Evolutionary conservation across 2,797 vertebrate genomes (phyloP), one percentile per base, ranked within the genome.

Genomic region (Oreortyx pictus): DNA sequence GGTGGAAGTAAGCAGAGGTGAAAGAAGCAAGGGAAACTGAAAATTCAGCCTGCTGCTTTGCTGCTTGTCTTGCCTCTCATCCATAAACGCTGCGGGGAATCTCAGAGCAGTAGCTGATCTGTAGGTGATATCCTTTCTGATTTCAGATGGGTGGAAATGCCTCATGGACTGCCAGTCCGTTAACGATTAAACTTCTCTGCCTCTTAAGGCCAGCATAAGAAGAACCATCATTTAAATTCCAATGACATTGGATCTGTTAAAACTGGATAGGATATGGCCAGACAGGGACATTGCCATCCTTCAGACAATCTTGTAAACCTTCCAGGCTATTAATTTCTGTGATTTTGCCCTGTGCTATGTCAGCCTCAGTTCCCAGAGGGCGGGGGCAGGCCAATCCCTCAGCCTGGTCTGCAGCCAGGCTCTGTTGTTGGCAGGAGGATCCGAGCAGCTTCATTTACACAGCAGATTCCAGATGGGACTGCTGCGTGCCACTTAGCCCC

Each of bases 241-340:
- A 20, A 25, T 46, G 68, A 25, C 47, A 14, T 4, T 41, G 59
- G n/a, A 39, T 50, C 23, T 14, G 46, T 64, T 49, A 24, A 11
- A 74, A 29, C 4, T 19, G 57, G 23, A 2, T 22, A n/a, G 33
- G 47, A 25, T 35, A 19, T 18, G 23, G 31, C 19, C 70, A 33
- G 60, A 54, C 56, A 62, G 78, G 49, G n/a, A 20, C 33, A 8
- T 19, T 44, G 19, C 0, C 54, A 35, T 7, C 31, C 33, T 37
- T 29, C 29, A 33, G 60, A 9, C 14, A n/a, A 7, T 14, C 17
- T 4, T 4, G 12, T 22, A 8, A 29, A 14, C 47, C 54, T 25
- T 12, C 60, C 71, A 33, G 3, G 8, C 59, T 29, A 2, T 9
- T 18, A 47, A 4, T 0, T 14, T 22, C 3, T 6, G 20, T 1